Percentiles rank a stretch among this genome's conserved stretches.
Conservation (phyloP, 2,888 invertebrate species). For the Leucoptera coffeella region DNA sequence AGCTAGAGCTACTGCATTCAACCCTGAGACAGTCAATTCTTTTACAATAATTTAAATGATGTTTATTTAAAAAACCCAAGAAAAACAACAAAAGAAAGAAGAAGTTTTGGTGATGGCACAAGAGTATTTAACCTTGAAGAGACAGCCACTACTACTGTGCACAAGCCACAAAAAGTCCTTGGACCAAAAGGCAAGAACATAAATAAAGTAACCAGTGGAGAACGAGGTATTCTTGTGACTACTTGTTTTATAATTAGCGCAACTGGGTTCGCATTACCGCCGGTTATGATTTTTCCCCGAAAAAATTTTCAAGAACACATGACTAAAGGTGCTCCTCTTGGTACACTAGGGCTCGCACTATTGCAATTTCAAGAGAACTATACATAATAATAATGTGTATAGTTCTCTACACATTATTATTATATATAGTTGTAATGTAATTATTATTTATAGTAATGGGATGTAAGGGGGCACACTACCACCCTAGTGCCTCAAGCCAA, state of each 20-base stretch:
- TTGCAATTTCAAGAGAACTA: too few relatives aligned
- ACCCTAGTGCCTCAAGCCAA: too few relatives aligned
- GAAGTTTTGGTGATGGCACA: conserved; percentile 2
- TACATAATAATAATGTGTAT: too few relatives aligned
- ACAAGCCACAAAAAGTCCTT: conserved; percentile 8
- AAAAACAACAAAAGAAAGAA: too few relatives aligned
- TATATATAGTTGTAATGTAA: too few relatives aligned
- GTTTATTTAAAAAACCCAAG: too few relatives aligned
- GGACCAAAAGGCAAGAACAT: conserved; percentile 3
- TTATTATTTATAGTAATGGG: too few relatives aligned
- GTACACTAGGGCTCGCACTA: conserved; percentile 15
- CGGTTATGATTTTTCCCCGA: conserved; percentile 13
- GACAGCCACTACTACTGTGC: conserved; percentile 8
- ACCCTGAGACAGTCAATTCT: background rate
- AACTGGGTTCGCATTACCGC: conserved; percentile 9
- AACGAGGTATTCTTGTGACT: conserved; percentile 12
- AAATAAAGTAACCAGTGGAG: conserved; percentile 12
- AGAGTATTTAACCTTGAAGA: conserved; percentile 7
- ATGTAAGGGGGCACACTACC: too few relatives aligned
- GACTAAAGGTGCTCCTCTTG: conserved; percentile 14
- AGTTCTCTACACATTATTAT: too few relatives aligned
- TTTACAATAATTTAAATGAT: background rate
- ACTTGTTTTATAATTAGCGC: conserved; percentile 8
- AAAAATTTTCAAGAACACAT: conserved; percentile 12
- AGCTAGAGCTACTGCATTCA: background rate